Base-by-base conservation (phyloP, 2,113 vertebrate species). In the Lipophrys pholis region DNA sequence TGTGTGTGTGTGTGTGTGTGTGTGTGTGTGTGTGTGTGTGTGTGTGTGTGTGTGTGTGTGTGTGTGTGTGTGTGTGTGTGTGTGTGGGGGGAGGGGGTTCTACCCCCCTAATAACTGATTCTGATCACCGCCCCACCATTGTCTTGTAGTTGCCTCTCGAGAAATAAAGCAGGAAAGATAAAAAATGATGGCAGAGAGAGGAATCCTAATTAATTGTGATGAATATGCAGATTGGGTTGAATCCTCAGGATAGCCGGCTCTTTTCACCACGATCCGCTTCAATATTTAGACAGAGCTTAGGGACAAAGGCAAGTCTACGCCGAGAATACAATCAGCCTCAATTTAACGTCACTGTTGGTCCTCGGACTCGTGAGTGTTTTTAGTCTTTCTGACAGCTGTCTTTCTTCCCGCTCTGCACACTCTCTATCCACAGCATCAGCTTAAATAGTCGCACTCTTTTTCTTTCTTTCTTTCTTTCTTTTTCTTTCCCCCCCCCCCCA, bases 201-300 rank as follows among this genome's bases (percentile, higher is more conserved):
- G 84, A 91, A 84, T 91, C 85, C 88, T 89, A 91, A 91, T 91
- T 87, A 92, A 92, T 90, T 89, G 84, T 88, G 89, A 91, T 92
- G 89, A 91, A 91, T 91, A 91, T 91, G 90, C 91, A 91, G 86
- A 92, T 92, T 87, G 89, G 83, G 78, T 89, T 80, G 85, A 92
- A 90, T 91, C 80, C 86, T 92, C 89, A 83, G 80, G 89, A 92
- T 86, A 89, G 89, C 49, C 70, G 62, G 43, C 66, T 88, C 89
- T 75, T 87, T 91, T 90, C 85, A 89, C 81, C 45, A 63, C 72
- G 62, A 84, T 87, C 81, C 76, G 69, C 90, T 87, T 87, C 91
- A 87, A 90, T 92, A 89, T 92, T 91, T 92, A 87, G 87, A 87
- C 78, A 87, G 86, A 76, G 88, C 88, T 86, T 76, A 83, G 82